phyloP scores from a whole-genome alignment of 2,113 vertebrate genomes.

The Psilopogon haemacephalus region DNA sequence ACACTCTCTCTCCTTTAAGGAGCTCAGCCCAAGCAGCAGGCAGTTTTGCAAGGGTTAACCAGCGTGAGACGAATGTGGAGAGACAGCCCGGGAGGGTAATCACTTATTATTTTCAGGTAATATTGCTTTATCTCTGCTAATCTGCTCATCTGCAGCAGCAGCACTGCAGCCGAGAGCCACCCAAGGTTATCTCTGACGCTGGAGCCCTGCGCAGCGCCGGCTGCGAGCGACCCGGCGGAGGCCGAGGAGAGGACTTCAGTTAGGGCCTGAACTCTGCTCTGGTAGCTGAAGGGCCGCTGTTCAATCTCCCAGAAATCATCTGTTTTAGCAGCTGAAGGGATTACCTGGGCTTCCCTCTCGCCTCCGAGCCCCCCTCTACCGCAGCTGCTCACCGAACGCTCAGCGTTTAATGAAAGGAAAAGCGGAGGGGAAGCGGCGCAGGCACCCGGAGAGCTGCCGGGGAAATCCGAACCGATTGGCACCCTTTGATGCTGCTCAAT shows the following conservation, averaged over 20 bases:
- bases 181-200: conserved; percentile 63
- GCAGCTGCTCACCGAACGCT: conserved; percentile 60
- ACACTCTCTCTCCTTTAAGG: background rate
- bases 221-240: conserved; percentile 30
- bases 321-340: conserved; percentile 70
- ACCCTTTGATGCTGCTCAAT: conserved; percentile 70
- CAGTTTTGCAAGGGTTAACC: conserved; percentile 61
- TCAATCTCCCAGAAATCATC: conserved; percentile 74
- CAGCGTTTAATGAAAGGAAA: conserved; percentile 61
- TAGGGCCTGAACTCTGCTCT: conserved; percentile 65
- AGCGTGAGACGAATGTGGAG: conserved; percentile 58
- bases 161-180: conserved; percentile 62
- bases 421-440: conserved; percentile 31
- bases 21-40: background rate
- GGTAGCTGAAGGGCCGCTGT: conserved; percentile 61
- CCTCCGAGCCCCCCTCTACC: conserved; percentile 48
- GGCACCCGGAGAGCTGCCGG: conserved; percentile 61
- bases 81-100: conserved; percentile 51
- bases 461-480: conserved; percentile 60
- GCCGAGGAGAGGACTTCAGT: conserved; percentile 53
- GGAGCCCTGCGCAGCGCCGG: conserved; percentile 52
- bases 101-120: conserved; percentile 69
- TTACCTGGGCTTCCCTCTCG: conserved; percentile 55
- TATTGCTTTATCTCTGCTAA: conserved; percentile 64
- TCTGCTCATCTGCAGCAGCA: conserved; percentile 64